Evolutionary conservation across 2,888 invertebrate genomes (phyloP).

Genomic region (Macaria notata): DNA sequence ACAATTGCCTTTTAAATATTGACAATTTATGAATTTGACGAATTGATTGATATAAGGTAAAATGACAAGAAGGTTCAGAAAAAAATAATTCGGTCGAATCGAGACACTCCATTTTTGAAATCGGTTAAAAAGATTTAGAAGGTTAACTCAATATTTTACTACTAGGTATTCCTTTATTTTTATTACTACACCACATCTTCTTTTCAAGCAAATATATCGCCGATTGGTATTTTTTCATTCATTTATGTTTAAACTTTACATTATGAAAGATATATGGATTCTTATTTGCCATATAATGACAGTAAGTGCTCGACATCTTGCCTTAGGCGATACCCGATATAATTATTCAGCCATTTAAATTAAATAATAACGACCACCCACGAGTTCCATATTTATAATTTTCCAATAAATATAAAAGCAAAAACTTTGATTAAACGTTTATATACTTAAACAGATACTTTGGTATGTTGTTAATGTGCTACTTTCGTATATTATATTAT

Average conservation of each 20-base stretch:
- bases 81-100: too few relatives aligned
- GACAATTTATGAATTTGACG: too few relatives aligned
- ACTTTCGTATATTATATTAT: neutral
- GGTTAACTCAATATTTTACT: too few relatives aligned
- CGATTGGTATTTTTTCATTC: too few relatives aligned
- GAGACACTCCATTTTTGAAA: too few relatives aligned
- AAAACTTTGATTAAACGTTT: constrained; percentile 24
- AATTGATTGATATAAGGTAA: too few relatives aligned
- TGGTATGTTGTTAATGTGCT: constrained; percentile 20
- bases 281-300: constrained; percentile 1
- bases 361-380: constrained; percentile 16
- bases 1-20: too few relatives aligned
- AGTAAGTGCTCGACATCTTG: constrained; percentile 1
- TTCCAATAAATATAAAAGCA: constrained; percentile 1
- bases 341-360: constrained; percentile 22
- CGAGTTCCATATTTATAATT: neutral
- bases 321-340: neutral
- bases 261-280: neutral
- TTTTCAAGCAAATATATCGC: too few relatives aligned
- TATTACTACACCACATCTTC: too few relatives aligned
- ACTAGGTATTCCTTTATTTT: too few relatives aligned
- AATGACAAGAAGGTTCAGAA: too few relatives aligned
- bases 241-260: neutral
- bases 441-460: constrained; percentile 14
- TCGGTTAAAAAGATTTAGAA: too few relatives aligned